Percentiles rank a stretch among this genome's conserved stretches.
Conservation (phyloP, 2,113 vertebrate genomes). For the Pheucticus melanocephalus region DNA sequence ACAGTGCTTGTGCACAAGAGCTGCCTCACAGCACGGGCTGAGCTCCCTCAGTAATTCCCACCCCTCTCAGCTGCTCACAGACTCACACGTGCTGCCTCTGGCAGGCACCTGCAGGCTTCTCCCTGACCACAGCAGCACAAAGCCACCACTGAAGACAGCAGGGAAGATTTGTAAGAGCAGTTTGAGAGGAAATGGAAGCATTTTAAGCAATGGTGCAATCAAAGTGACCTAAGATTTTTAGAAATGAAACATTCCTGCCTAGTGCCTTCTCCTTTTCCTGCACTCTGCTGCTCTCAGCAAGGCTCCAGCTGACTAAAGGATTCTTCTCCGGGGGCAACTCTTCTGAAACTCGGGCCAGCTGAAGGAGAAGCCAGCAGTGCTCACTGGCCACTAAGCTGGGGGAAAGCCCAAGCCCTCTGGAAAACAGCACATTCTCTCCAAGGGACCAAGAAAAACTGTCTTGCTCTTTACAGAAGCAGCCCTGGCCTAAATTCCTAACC, state of each 20-base stretch:
- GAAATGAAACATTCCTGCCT: not conserved
- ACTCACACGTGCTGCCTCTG: not conserved
- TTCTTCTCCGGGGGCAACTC: not conserved
- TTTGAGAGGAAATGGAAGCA: not conserved
- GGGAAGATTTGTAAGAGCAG: not conserved
- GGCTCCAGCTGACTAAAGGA: not conserved
- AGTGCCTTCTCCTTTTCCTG: not conserved
- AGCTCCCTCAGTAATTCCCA: not conserved
- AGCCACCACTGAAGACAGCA: not conserved
- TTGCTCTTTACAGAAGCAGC: not conserved
- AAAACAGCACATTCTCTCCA: not conserved
- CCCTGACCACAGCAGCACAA: not conserved
- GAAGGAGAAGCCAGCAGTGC: not conserved
- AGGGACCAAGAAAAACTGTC: not conserved
- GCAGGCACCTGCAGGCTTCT: not conserved
- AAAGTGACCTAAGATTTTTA: not conserved
- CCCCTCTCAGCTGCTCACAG: not conserved
- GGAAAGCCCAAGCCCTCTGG: not conserved
- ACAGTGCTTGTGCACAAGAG: not conserved
- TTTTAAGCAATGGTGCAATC: not conserved
- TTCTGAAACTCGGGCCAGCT: not conserved
- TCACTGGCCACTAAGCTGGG: not conserved
- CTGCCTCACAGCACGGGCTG: not conserved
- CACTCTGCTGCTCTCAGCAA: not conserved
- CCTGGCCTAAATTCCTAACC: not conserved